phyloP scores from a whole-genome alignment of 2,797 vertebrate genomes.

The Moxostoma hubbsi region DNA sequence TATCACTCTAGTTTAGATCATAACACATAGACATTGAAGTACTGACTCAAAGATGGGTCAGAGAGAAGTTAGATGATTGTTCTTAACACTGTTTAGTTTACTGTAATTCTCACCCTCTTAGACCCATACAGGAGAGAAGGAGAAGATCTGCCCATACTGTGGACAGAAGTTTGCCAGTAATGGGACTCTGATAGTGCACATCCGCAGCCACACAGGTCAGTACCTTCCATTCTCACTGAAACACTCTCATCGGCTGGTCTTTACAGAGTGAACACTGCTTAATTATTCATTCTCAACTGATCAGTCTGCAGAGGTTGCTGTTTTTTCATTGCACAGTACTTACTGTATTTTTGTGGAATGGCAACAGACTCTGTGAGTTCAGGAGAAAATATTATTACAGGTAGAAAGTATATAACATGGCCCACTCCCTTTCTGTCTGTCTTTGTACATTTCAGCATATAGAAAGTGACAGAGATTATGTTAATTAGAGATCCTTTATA shows the following conservation, averaged over 20 bases:
- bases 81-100: constrained; percentile 33
- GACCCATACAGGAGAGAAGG: constrained; percentile 99
- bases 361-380: neutral
- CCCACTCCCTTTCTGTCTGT: neutral
- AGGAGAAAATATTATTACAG: neutral
- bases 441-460: constrained; percentile 25
- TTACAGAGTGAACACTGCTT: too few relatives aligned
- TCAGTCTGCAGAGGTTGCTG: neutral
- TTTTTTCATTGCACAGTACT: neutral
- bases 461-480: constrained; percentile 59
- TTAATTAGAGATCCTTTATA: constrained; percentile 80
- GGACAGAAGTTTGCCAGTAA: constrained; percentile 99
- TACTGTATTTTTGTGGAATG: neutral
- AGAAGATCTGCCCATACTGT: constrained; percentile 97
- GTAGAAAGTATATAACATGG: too few relatives aligned
- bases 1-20: too few relatives aligned
- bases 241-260: neutral
- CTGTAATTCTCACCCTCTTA: constrained; percentile 56
- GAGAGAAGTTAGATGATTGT: too few relatives aligned
- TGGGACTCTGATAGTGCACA: constrained; percentile 94
- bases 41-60: too few relatives aligned
- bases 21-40: too few relatives aligned
- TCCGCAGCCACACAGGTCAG: constrained; percentile 97
- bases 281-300: neutral
- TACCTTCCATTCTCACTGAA: constrained; percentile 1